phyloP scores from a whole-genome alignment of 2,797 vertebrate species.

The Protonibea diacanthus region DNA sequence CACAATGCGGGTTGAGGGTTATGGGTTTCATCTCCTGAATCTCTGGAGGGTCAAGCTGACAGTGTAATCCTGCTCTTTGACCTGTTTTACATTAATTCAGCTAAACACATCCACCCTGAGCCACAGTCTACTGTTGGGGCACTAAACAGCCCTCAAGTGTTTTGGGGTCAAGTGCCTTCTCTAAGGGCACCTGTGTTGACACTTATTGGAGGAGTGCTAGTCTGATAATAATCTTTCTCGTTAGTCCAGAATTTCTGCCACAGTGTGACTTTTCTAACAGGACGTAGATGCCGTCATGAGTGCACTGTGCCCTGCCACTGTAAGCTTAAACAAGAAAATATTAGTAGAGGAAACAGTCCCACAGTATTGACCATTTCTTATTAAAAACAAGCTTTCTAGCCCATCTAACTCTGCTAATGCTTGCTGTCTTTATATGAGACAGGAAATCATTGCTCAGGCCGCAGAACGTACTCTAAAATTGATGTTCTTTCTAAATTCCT shows the following conservation, averaged over 20 bases:
- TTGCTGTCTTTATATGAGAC: constrained; percentile 13
- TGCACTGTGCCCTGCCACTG: not conserved
- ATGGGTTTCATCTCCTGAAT: constrained; percentile 7
- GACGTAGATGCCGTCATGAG: constrained; percentile 7
- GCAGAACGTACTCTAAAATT: not conserved
- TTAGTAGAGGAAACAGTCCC: constrained; percentile 6
- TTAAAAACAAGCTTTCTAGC: constrained; percentile 24
- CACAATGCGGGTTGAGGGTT: not conserved
- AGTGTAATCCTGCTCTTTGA: constrained; percentile 24
- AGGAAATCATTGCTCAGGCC: not conserved
- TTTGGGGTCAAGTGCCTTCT: constrained; percentile 24
- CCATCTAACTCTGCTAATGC: constrained; percentile 18
- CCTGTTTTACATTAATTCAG: constrained; percentile 30
- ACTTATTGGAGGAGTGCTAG: not conserved
- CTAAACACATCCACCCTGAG: constrained; percentile 25
- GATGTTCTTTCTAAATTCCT: not conserved
- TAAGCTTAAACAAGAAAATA: constrained; percentile 30
- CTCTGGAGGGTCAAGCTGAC: constrained; percentile 23
- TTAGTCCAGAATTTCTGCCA: not conserved
- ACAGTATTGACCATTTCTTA: constrained; percentile 31
- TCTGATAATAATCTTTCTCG: not conserved
- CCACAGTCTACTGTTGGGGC: not conserved
- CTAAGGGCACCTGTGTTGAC: constrained; percentile 3
- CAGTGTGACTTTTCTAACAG: constrained; percentile 5
- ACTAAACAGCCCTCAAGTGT: constrained; percentile 16